phyloP scores from a whole-genome alignment of 2,888 invertebrate species.

The Heteropelma amictum region DNA sequence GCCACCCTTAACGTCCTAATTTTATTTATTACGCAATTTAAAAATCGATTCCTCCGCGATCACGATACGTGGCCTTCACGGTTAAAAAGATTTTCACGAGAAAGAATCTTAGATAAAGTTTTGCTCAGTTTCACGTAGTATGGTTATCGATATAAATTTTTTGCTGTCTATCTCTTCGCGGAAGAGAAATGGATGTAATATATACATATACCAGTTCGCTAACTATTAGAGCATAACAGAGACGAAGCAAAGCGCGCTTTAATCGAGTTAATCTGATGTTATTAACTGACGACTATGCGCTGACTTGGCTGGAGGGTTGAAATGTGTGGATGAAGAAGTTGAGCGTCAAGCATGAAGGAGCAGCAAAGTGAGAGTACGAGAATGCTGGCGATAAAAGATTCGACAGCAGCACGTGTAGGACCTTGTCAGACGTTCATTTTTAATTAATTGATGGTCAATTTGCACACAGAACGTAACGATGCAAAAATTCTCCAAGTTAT shows the following conservation, averaged over 20 bases:
- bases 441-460: constrained; percentile 74
- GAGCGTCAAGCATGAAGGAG: constrained; percentile 28
- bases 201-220: constrained; percentile 67
- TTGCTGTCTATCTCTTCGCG: not conserved
- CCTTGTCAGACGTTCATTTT: constrained; percentile 70
- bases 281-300: constrained; percentile 74
- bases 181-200: constrained; percentile 43
- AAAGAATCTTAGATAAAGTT: constrained; percentile 14
- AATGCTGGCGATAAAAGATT: constrained; percentile 38
- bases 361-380: constrained; percentile 50
- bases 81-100: constrained; percentile 19
- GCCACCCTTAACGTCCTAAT: constrained; percentile 73
- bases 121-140: constrained; percentile 14
- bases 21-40: constrained; percentile 77
- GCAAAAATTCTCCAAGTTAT: constrained; percentile 36
- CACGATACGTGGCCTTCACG: constrained; percentile 58
- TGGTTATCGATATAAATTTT: not conserved
- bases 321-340: constrained; percentile 45
- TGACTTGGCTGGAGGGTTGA: constrained; percentile 68
- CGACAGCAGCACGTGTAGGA: constrained; percentile 60
- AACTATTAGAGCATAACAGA: constrained; percentile 67
- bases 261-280: constrained; percentile 74
- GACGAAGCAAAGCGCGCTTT: constrained; percentile 59
- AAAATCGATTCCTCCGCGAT: constrained; percentile 72
- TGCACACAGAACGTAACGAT: constrained; percentile 62